Percentiles rank a stretch among this genome's conserved stretches.
Evolutionary conservation across 2,888 invertebrate species (phyloP).

Genomic region (Abrostola triplasia): DNA sequence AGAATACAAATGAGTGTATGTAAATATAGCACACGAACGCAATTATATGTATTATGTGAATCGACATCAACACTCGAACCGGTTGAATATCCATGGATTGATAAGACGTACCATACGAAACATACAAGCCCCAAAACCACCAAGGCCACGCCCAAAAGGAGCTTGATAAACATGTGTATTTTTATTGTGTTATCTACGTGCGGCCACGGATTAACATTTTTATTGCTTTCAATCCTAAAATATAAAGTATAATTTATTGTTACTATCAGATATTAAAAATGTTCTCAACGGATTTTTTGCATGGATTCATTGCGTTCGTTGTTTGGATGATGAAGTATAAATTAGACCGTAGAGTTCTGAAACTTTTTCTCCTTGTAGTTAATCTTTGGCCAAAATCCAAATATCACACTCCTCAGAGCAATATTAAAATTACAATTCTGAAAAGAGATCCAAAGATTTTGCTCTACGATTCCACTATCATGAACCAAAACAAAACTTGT

Average conservation of each 20-base stretch:
- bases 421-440: neutral
- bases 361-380: neutral
- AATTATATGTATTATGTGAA: conserved; percentile 14
- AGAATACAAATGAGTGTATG: conserved; percentile 26
- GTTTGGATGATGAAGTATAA: too few relatives aligned
- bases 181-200: neutral
- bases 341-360: too few relatives aligned
- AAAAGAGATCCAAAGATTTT: neutral
- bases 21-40: conserved; percentile 9
- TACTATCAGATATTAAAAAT: too few relatives aligned
- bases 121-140: too few relatives aligned
- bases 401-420: neutral
- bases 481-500: neutral
- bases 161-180: conserved; percentile 31
- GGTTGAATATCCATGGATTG: conserved; percentile 2
- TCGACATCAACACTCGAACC: conserved; percentile 14
- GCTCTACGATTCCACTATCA: neutral
- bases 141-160: conserved; percentile 24
- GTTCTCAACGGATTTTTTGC: too few relatives aligned
- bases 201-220: neutral
- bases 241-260: too few relatives aligned
- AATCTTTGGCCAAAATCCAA: neutral
- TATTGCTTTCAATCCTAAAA: neutral
- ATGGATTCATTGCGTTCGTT: too few relatives aligned
- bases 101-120: conserved; percentile 23